phyloP scores from a whole-genome alignment of 1,140 invertebrate genomes.

The Drosophila carrolli region DNA sequence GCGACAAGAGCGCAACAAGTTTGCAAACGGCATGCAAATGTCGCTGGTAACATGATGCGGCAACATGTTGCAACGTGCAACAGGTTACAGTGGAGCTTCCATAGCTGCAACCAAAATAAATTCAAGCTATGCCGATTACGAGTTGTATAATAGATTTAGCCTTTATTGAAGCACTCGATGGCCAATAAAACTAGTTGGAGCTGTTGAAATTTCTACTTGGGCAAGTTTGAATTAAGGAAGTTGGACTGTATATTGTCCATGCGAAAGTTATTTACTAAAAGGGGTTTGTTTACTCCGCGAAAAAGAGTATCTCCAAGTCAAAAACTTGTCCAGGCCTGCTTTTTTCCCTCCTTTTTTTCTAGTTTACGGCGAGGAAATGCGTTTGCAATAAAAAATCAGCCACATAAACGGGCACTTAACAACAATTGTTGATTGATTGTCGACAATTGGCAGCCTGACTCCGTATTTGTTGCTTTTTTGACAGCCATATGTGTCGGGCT shows the following conservation, averaged over 20 bases:
- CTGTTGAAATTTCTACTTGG: too few relatives aligned
- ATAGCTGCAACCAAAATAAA: too few relatives aligned
- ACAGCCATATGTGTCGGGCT: slow-evolving; percentile 42
- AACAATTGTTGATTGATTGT: slow-evolving; percentile 76
- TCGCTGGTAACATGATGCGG: slow-evolving; percentile 54
- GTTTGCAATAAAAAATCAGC: slow-evolving; percentile 69
- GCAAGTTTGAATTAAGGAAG: not conserved
- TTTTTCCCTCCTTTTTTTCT: slow-evolving; percentile 23
- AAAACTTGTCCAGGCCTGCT: slow-evolving; percentile 5
- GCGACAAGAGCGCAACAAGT: slow-evolving; percentile 23
- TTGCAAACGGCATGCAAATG: slow-evolving; percentile 67
- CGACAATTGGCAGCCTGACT: slow-evolving; percentile 62
- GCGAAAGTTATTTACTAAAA: slow-evolving; percentile 4
- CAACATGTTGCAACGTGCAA: slow-evolving; percentile 58
- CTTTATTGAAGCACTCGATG: too few relatives aligned
- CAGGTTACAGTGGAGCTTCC: slow-evolving; percentile 17
- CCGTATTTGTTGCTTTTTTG: slow-evolving; percentile 49
- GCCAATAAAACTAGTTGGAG: too few relatives aligned
- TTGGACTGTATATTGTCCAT: not conserved
- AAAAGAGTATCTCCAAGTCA: slow-evolving; percentile 13
- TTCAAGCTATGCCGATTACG: too few relatives aligned
- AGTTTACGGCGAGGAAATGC: slow-evolving; percentile 56
- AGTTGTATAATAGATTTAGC: too few relatives aligned
- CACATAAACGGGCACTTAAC: slow-evolving; percentile 63
- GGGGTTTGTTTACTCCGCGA: not conserved